Percentiles rank a stretch among this genome's conserved stretches.
Conservation (phyloP, 2,888 invertebrate genomes). For the Lithophane ornitopus region DNA sequence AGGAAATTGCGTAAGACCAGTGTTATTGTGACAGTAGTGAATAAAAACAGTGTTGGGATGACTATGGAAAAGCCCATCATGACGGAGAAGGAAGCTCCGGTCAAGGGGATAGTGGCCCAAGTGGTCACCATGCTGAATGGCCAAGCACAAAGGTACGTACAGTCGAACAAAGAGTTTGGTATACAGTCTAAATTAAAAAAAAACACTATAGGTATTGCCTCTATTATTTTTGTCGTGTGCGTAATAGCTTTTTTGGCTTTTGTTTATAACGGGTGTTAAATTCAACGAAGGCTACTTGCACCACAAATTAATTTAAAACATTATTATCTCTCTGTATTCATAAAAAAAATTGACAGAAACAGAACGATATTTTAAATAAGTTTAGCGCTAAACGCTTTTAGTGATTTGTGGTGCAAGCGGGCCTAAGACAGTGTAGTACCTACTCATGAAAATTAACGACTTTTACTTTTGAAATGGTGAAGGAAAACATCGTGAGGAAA, state of each 20-base stretch:
- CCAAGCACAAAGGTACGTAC: conserved; percentile 87
- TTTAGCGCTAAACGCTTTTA: too few species aligned
- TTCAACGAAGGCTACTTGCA: background rate
- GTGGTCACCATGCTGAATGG: conserved; percentile 89
- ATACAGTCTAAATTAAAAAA: background rate
- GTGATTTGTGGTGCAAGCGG: too few species aligned
- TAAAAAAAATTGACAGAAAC: background rate
- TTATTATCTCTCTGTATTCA: too few species aligned
- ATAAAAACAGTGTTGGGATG: conserved; percentile 74
- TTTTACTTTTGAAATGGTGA: too few species aligned
- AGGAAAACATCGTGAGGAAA: too few species aligned
- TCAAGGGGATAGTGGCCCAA: conserved; percentile 89
- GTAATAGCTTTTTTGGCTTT: background rate
- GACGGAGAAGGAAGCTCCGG: conserved; percentile 86
- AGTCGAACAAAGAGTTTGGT: background rate
- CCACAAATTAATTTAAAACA: background rate
- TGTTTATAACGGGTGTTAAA: background rate
- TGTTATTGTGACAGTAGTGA: conserved; percentile 57
- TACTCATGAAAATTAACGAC: too few species aligned
- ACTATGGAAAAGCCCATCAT: conserved; percentile 84
- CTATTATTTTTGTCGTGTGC: background rate
- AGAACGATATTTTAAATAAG: background rate
- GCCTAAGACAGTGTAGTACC: too few species aligned
- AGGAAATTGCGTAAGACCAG: conserved; percentile 40
- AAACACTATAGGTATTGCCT: background rate